Conservation (phyloP, 1,140 invertebrate species). For the Drosophila bocki region DNA sequence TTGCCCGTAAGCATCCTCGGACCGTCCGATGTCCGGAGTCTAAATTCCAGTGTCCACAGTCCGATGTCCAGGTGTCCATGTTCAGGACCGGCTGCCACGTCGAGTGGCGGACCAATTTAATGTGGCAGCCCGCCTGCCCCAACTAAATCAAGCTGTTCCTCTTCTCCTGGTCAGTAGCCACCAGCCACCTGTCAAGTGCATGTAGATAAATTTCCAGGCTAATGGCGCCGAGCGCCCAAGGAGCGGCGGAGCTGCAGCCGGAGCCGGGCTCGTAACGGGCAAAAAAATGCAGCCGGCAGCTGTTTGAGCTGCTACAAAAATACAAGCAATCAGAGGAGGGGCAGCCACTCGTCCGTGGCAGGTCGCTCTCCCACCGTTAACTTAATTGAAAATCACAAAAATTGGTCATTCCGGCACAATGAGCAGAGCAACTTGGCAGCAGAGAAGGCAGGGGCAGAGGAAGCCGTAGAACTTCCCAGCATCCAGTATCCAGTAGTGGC, state of each 20-base stretch:
- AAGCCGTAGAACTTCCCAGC: background rate
- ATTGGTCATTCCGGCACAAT: conserved; percentile 81
- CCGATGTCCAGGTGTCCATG: conserved; percentile 9
- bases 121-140: conserved; percentile 53
- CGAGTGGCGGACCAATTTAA: conserved; percentile 72
- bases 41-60: conserved; percentile 3
- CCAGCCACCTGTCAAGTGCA: conserved; percentile 75
- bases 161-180: conserved; percentile 7
- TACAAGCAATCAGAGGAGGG: conserved; percentile 38
- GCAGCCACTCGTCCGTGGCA: conserved; percentile 26
- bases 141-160: conserved; percentile 67
- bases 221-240: conserved; percentile 71
- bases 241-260: conserved; percentile 18
- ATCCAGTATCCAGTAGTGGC: conserved; percentile 12
- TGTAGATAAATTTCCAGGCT: conserved; percentile 78
- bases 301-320: conserved; percentile 70
- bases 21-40: conserved; percentile 3
- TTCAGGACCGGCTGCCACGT: conserved; percentile 42
- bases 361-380: conserved; percentile 57
- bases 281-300: conserved; percentile 60
- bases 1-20: conserved; percentile 60
- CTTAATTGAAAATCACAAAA: conserved; percentile 84
- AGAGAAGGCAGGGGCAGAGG: background rate
- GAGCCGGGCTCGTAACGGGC: conserved; percentile 24
- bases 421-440: conserved; percentile 70